Evolutionary conservation across 2,888 invertebrate genomes (phyloP), one percentile per base, ranked within the genome.

Genomic region (Drosophila fulvimacula): DNA sequence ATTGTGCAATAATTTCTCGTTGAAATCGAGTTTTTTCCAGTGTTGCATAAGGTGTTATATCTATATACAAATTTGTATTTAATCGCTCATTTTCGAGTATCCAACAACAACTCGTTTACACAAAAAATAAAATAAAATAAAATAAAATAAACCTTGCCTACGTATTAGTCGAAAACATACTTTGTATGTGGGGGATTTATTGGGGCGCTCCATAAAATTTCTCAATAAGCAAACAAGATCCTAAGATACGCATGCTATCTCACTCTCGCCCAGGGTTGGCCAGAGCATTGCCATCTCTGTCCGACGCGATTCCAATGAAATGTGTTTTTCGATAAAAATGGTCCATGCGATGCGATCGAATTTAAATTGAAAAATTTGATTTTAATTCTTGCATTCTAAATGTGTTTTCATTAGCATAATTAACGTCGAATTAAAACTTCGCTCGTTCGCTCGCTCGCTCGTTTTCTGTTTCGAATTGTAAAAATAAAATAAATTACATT

Each of bases 331-430:
- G 79, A 88, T 90, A 89, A 90, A 86, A 86, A 86, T 89, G 86
- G 90, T 89, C 76, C 88, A 87, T 90, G 90, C 90, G 89, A 87
- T 87, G 90, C 90, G 90, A 87, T 87, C 86, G 86, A 87, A 88
- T 89, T 87, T 90, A 87, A 87, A 89, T 89, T 87, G 85, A 87
- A 87, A 90, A 90, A 90, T 86, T 90, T 81, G 88, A 79, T 90
- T 90, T 86, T 86, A 89, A 86, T 90, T 90, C 89, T 78, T 76
- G 75, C 77, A 84, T 86, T 91, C 84, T 81, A 87, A 89, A 90
- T 91, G 89, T 88, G 83, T 90, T 91, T 90, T 90, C 90, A 92
- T 91, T 91, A 90, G 82, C 91, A 91, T 90, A 91, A 91, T 90
- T 89, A 90, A 87, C 82, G 79, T 87, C 71, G 82, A 81, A 83